Evolutionary conservation across 2,113 vertebrate genomes (phyloP).

Genomic region (Elephantulus edwardii): DNA sequence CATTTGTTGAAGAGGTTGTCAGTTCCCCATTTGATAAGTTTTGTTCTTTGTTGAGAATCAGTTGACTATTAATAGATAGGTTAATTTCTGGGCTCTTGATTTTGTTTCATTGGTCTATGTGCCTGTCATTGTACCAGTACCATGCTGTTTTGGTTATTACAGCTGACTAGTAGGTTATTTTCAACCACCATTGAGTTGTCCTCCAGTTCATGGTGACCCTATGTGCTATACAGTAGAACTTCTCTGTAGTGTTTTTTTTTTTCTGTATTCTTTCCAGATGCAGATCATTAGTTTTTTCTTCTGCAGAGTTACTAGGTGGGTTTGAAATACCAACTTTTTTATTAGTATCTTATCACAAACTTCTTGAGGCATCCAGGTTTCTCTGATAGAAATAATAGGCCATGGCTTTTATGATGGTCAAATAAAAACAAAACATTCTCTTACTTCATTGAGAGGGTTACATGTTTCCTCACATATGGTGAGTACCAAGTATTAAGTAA

Average conservation of each 20-base stretch:
- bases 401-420: neutral
- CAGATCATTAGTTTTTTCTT: neutral
- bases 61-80: too few relatives aligned
- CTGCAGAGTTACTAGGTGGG: neutral
- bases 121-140: too few relatives aligned
- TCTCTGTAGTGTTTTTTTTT: neutral
- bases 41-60: too few relatives aligned
- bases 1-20: too few relatives aligned
- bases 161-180: too few relatives aligned
- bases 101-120: too few relatives aligned
- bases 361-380: neutral
- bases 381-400: neutral
- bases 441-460: neutral
- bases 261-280: neutral
- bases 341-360: neutral
- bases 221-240: neutral
- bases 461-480: neutral
- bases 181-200: neutral
- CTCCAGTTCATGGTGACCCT: neutral
- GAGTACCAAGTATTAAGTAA: neutral
- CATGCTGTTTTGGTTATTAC: too few relatives aligned
- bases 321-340: neutral
- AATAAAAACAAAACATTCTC: slow-evolving; percentile 17
- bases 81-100: too few relatives aligned
- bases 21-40: too few relatives aligned